Percentiles rank a stretch among this genome's conserved stretches.
These are phyloP conservation scores for Cecidostiba fungosa DNA, from an alignment of 2,888 invertebrate species.

Conservation along the genomic window DNA sequence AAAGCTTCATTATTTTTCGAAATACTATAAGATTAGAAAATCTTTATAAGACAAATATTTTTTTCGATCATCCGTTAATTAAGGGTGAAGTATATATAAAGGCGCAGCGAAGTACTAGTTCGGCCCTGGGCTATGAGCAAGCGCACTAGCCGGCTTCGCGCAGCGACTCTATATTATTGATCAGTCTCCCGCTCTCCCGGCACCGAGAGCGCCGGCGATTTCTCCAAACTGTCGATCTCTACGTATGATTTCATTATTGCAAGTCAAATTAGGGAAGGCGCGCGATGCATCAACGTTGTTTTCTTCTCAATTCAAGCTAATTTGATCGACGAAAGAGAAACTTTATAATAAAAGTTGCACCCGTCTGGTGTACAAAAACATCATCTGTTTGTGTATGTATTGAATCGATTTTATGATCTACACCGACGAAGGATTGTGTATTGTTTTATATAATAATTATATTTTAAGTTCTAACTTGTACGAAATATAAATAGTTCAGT, in stretches of 20 bases:
- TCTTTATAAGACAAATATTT: too few relatives aligned
- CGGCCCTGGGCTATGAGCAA: constrained; percentile 39
- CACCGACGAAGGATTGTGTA: not conserved
- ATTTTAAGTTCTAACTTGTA: too few relatives aligned
- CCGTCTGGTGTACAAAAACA: not conserved
- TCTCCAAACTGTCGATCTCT: constrained; percentile 32
- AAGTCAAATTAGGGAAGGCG: not conserved
- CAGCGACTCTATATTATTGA: constrained; percentile 50
- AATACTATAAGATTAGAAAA: too few relatives aligned
- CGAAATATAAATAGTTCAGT: too few relatives aligned
- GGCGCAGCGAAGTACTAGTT: constrained; percentile 6
- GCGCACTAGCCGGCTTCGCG: constrained; percentile 28
- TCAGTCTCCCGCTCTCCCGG: not conserved
- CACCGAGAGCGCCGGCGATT: not conserved
- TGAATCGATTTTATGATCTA: not conserved
- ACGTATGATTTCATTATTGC: constrained; percentile 12
- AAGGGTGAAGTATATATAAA: not conserved
- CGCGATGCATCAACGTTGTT: not conserved
- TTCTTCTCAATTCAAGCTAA: not conserved
- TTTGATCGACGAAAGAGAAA: not conserved
- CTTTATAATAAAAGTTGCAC: not conserved
- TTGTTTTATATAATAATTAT: not conserved
- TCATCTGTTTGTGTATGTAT: not conserved
- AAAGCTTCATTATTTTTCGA: too few relatives aligned
- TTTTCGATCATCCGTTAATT: not conserved